Percentiles rank a stretch among this genome's conserved stretches.
phyloP scores from a whole-genome alignment of 1,140 invertebrate species.

The Eueides isabella region DNA sequence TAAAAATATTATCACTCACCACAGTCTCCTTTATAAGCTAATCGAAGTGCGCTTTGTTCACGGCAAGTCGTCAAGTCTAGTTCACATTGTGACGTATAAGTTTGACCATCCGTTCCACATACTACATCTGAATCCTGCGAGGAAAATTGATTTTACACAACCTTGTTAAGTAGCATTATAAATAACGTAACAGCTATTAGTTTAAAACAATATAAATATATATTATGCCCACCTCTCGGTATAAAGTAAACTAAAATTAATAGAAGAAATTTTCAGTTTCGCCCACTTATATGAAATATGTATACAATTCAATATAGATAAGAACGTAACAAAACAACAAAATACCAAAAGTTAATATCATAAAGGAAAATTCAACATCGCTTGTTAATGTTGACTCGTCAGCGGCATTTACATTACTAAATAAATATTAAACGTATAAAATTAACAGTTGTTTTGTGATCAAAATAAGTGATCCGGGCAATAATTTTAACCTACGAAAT shows the following conservation, averaged over 20 bases:
- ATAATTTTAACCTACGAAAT: constrained; percentile 34
- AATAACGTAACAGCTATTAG: not conserved
- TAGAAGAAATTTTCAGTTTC: too few relatives aligned
- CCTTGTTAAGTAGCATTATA: not conserved
- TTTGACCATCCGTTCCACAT: constrained; percentile 94
- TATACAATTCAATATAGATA: too few relatives aligned
- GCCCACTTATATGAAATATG: too few relatives aligned
- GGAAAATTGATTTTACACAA: constrained; percentile 22
- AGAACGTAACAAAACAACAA: not conserved
- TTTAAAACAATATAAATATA: too few relatives aligned
- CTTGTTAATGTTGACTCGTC: constrained; percentile 13
- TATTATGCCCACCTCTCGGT: too few relatives aligned
- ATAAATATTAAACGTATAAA: constrained; percentile 31
- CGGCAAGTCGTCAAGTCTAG: constrained; percentile 92
- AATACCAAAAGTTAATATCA: not conserved
- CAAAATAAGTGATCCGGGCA: constrained; percentile 27
- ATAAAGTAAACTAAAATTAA: too few relatives aligned
- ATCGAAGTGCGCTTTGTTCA: constrained; percentile 78
- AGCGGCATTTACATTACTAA: constrained; percentile 21
- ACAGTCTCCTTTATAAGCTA: constrained; percentile 92
- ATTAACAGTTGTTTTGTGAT: constrained; percentile 29
- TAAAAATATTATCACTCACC: constrained; percentile 84
- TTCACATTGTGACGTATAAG: constrained; percentile 93
- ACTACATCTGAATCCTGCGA: constrained; percentile 83
- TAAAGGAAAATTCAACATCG: not conserved